phyloP scores from a whole-genome alignment of 2,888 invertebrate genomes.

The Serripes groenlandicus region DNA sequence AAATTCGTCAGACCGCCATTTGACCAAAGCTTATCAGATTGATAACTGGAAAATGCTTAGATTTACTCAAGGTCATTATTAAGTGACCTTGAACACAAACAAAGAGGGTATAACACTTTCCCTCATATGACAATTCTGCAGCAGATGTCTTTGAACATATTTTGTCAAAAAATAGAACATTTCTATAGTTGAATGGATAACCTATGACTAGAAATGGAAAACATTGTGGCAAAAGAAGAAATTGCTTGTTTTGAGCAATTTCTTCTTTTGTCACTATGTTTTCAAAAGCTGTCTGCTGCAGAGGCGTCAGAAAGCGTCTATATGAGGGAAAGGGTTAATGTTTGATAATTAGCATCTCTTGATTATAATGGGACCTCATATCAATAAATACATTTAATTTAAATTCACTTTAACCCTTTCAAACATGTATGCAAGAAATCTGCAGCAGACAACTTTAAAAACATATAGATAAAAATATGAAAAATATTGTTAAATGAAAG shows the following conservation, averaged over 20 bases:
- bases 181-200: background rate
- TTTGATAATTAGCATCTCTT: background rate
- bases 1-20: too few relatives aligned
- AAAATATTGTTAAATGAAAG: too few relatives aligned
- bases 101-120: background rate
- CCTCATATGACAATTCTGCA: background rate
- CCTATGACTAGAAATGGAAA: background rate
- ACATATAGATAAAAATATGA: too few relatives aligned
- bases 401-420: background rate
- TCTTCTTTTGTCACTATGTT: conserved; percentile 3
- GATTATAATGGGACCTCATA: background rate
- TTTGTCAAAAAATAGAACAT: background rate
- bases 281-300: background rate
- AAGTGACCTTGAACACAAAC: too few relatives aligned
- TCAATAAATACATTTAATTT: too few relatives aligned
- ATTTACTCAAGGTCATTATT: too few relatives aligned
- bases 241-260: background rate
- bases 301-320: background rate
- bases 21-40: too few relatives aligned
- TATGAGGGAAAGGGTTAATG: background rate
- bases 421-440: background rate
- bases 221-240: conserved; percentile 4
- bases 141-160: background rate
- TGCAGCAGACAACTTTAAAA: background rate
- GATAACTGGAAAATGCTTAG: too few relatives aligned